Evolutionary conservation across 2,113 vertebrate genomes (phyloP).

Genomic region (Lathamus discolor): DNA sequence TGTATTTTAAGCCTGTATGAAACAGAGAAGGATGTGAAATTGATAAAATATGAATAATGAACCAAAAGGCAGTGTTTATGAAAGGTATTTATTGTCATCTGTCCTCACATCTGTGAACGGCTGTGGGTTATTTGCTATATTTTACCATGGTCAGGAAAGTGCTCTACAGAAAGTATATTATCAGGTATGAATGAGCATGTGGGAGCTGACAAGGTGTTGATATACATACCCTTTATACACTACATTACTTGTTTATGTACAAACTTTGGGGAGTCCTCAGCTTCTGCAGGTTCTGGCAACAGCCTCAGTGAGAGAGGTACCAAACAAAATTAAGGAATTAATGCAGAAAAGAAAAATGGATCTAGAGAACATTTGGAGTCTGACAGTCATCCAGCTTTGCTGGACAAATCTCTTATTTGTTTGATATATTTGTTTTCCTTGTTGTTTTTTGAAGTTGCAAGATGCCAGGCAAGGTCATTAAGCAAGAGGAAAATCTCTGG

Average conservation of each 20-base stretch:
- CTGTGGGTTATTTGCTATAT: not conserved
- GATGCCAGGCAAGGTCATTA: not conserved
- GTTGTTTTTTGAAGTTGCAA: not conserved
- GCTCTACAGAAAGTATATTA: not conserved
- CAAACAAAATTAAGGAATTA: not conserved
- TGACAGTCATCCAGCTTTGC: not conserved
- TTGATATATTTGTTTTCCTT: not conserved
- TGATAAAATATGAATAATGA: not conserved
- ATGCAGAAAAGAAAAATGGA: not conserved
- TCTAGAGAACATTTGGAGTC: not conserved
- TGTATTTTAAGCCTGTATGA: not conserved
- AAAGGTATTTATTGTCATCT: not conserved
- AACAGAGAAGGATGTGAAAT: not conserved
- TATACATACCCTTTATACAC: not conserved
- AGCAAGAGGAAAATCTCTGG: not conserved
- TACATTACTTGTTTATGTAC: not conserved
- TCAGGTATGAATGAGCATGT: not conserved
- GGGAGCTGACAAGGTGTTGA: not conserved
- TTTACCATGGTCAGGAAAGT: not conserved
- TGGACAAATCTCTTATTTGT: not conserved
- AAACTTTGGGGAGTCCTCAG: not conserved
- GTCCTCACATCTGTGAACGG: not conserved
- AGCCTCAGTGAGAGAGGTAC: fast-evolving
- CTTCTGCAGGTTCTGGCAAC: not conserved
- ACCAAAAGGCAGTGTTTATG: not conserved